Evolutionary conservation across 2,888 invertebrate genomes (phyloP), one percentile per base, ranked within the genome.

Genomic region (Cerceris rybyensis): DNA sequence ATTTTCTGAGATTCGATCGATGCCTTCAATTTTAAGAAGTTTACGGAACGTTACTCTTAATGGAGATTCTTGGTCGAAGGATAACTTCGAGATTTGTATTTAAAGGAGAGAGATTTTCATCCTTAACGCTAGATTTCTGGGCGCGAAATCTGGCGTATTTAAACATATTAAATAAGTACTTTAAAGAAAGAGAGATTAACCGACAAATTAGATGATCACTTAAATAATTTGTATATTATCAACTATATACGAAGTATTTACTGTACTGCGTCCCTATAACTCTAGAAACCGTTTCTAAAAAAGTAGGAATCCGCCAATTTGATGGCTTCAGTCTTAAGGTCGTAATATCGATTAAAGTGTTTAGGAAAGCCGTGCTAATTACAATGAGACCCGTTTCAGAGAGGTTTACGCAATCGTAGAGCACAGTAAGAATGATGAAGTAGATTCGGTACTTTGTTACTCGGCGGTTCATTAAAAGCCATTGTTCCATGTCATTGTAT

Each of bases 1-100:
- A 78, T 79, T 78, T 28, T 83, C 70, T 81, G 69, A 61, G 70
- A 39, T 43, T 71, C 78, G 83, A 86, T 87, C 87, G 76, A 86
- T 87, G 88, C 82, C 82, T 75, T 28, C 73, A 80, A 68, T 79
- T 84, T 72, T 83, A 77, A 76, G 83, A 85, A 84, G 67, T 74
- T 79, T 65, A 70, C 61, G 70, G 74, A 46, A 57, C 28, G 28
- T 42, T 11, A 16, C 39, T 39, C 52, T 5, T n/a, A n/a, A 46
- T 49, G 9, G 42, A 52, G 13, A 43, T 13, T n/a, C 50, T 17
- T 11, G 14, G 2, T 17, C 65, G 39, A 8, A 9, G 50, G 9
- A 7, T 50, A 28, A 28, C 28, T 28, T 28, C 28, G 28, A 28
- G 28, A 28, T 28, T 28, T 4, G 28, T 28, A 28, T 28, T 28